phyloP scores from a whole-genome alignment of 2,113 vertebrate genomes.

The Pygathrix nemaeus region DNA sequence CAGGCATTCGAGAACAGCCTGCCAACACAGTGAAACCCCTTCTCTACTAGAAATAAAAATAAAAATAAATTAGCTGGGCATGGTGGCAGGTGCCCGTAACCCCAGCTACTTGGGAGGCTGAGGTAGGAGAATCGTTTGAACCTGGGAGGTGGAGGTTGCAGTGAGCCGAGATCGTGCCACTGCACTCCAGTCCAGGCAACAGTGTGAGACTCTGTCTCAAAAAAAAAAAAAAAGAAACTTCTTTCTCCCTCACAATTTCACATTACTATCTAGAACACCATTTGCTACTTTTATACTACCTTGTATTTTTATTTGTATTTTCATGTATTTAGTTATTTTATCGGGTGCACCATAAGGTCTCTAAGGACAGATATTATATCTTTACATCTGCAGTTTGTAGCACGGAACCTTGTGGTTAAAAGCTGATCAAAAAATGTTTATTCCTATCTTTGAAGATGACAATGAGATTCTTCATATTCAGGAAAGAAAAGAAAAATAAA shows the following conservation, averaged over 20 bases:
- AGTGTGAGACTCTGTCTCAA: no score
- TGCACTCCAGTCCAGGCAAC: no score
- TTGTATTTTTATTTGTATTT: background rate
- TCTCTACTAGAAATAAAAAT: no score
- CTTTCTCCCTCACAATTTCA: background rate
- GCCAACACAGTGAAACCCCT: no score
- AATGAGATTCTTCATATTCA: background rate
- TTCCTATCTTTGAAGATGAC: background rate
- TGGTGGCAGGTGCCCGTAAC: no score
- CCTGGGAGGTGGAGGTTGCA: no score
- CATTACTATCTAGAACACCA: background rate
- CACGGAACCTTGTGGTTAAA: background rate
- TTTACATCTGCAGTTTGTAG: background rate
- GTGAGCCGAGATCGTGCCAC: no score
- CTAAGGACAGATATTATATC: background rate
- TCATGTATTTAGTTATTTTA: background rate
- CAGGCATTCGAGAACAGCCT: no score
- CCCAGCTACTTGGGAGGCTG: no score
- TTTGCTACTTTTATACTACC: background rate
- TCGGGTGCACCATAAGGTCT: background rate
- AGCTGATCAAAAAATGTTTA: slow-evolving; percentile 7
- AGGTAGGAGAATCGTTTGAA: no score
- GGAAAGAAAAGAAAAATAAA: slow-evolving; percentile 26
- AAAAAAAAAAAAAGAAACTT: background rate
- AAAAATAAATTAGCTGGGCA: no score